phyloP scores from a whole-genome alignment of 2,113 vertebrate genomes.

The rabbit (Oryctolagus cuniculus) region mOryCun1.1 NC_091434.1:95356501-95357000 shows the following conservation, averaged over 20 bases:
- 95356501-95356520: background rate
- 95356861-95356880: background rate
- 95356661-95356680: background rate
- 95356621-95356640: background rate
- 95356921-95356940: background rate
- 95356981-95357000: background rate
- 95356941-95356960: background rate
- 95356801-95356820: background rate
- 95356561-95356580: background rate
- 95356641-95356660: background rate
- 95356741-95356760: too few species aligned
- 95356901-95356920: background rate
- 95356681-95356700: too few species aligned
- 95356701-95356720: too few species aligned
- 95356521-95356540: background rate
- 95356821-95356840: too few species aligned
- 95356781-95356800: background rate
- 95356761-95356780: too few species aligned
- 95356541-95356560: background rate
- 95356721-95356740: too few species aligned
- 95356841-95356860: background rate
- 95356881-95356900: background rate
- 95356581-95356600: background rate
- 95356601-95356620: background rate
- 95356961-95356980: background rate